Evolutionary conservation across 1,140 invertebrate genomes (phyloP), one percentile per base, ranked within the genome.

Genomic region (Papilio polyxenes): DNA sequence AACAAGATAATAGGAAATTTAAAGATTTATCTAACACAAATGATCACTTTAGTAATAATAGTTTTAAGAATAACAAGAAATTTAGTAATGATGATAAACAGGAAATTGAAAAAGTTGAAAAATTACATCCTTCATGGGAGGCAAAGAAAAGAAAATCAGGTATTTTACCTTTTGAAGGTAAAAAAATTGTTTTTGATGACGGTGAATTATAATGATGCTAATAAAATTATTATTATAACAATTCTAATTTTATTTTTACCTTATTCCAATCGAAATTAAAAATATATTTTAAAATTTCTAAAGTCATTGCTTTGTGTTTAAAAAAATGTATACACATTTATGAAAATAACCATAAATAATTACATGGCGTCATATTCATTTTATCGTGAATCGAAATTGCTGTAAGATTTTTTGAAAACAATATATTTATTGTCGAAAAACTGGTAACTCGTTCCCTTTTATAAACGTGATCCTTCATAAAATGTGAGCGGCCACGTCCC

Each of bases 51-150:
- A 77, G 85, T 83, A 82, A 81, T 56, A 74, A 80, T 81, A 65
- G 51, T 80, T 81, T 81, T 69, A 85, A 81, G 75, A 48, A 83
- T 83, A 48, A 83, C 83, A 84, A 78, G 23, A 82, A 83, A 84
- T 83, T 81, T 86, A 84, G 81, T 74, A 84, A 72, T 80, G 84
- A 79, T 40, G 59, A 80, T 44, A 82, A 78, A 40, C 84, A 76
- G 80, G 82, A 84, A 80, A 81, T 48, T 80, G 80, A 84, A 20
- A 87, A 88, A 48, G 82, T 81, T 51, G 94, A 95, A 84, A 95
- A 95, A 89, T 86, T 96, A 82, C 96, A 96, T 93, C 95, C 96
- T 4, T 96, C 96, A 13, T 96, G 96, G 96, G 95, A 95, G 88
- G 96, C 96, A 6, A 96, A 96, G 84, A 96, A 95, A 75, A 89